These are phyloP conservation scores for Gymnoscopelus microlampas DNA, from an alignment of 2,797 vertebrate genomes.

Conservation along the genomic window DNA sequence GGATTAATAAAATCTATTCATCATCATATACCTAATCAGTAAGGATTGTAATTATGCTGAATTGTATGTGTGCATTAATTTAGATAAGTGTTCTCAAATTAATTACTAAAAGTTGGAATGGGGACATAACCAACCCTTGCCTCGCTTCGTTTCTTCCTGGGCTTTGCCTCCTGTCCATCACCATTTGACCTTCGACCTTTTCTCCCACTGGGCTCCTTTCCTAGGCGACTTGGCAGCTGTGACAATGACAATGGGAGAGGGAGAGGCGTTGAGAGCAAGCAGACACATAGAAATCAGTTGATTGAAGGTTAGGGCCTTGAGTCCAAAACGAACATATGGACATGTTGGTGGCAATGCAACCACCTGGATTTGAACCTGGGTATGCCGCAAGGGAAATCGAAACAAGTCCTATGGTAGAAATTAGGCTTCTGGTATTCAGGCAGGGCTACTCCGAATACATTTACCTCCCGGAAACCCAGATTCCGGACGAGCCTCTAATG, in stretches of 20 bases:
- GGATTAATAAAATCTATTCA: background rate
- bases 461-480: too few relatives aligned
- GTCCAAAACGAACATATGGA: slow-evolving; percentile 40
- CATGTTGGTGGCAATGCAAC: slow-evolving; percentile 21
- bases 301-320: slow-evolving; percentile 49
- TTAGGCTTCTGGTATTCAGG: too few relatives aligned
- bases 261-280: slow-evolving; percentile 57
- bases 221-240: slow-evolving; percentile 86
- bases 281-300: slow-evolving; percentile 47
- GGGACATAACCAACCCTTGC: slow-evolving; percentile 82
- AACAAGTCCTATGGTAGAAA: too few relatives aligned
- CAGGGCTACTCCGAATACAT: too few relatives aligned
- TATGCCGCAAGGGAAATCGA: too few relatives aligned
- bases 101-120: background rate
- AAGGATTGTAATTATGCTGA: background rate
- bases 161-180: slow-evolving; percentile 96
- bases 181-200: slow-evolving; percentile 95
- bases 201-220: slow-evolving; percentile 88
- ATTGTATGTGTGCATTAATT: slow-evolving; percentile 2
- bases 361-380: background rate
- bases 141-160: slow-evolving; percentile 90
- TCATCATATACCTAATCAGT: background rate
- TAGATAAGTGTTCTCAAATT: slow-evolving; percentile 4
- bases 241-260: slow-evolving; percentile 71
- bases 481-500: too few relatives aligned